phyloP scores from a whole-genome alignment of 2,888 invertebrate genomes.

The Synergus laeviventris region DNA sequence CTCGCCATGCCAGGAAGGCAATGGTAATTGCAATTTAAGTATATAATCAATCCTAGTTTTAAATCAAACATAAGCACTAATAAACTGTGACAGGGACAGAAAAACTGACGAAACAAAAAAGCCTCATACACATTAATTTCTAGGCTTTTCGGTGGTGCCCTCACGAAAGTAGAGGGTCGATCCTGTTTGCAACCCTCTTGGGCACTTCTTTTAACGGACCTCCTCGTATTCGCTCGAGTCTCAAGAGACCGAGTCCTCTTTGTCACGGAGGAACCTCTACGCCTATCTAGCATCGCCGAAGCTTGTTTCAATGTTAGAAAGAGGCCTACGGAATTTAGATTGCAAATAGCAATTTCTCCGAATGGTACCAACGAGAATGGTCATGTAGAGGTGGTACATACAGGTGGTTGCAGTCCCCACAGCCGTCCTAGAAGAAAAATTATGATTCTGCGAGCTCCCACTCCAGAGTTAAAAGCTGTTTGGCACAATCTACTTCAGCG shows the following conservation, averaged over 20 bases:
- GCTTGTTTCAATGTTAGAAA: constrained; percentile 91
- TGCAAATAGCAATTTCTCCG: constrained; percentile 79
- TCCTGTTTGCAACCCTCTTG: constrained; percentile 87
- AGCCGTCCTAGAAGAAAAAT: constrained; percentile 80
- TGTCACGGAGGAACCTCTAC: constrained; percentile 91
- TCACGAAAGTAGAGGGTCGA: constrained; percentile 89
- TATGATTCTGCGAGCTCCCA: constrained; percentile 87
- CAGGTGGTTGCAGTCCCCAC: constrained; percentile 73
- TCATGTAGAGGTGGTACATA: constrained; percentile 59
- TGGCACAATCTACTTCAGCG: constrained; percentile 93
- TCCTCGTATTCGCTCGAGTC: constrained; percentile 90
- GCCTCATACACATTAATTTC: background rate
- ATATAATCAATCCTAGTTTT: no score
- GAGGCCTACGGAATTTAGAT: constrained; percentile 90
- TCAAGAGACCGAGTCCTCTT: constrained; percentile 91
- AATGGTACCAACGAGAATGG: constrained; percentile 65
- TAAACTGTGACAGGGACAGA: no score
- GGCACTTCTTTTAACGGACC: constrained; percentile 90
- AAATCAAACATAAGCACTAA: no score
- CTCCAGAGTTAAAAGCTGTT: constrained; percentile 90
- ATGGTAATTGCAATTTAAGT: constrained; percentile 78
- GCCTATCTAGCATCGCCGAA: constrained; percentile 86
- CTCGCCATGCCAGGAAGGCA: constrained; percentile 89
- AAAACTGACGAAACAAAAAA: no score
- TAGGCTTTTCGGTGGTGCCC: constrained; percentile 88